Evolutionary conservation across 92 coral and sea anemone genomes (phyloP), one percentile per base, ranked within the genome.

Genomic region (Desmophyllum pertusum): DNA sequence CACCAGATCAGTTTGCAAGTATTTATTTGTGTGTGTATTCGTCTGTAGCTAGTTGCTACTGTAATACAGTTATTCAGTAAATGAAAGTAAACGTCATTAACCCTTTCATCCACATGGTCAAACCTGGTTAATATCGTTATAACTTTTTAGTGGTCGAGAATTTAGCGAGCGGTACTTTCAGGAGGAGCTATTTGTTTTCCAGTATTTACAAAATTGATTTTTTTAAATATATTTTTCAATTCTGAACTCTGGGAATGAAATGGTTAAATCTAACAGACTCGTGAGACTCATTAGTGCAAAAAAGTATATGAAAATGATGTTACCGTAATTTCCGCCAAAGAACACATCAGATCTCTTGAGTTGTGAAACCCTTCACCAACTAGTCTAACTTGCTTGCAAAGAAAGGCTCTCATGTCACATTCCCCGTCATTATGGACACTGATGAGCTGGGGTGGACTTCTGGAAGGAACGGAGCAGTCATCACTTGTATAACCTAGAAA

Each of bases 401-500:
- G 69, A 50, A 65, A 88, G 21, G 83, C 50, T 51, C 87, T 86
- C 40, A 79, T 59, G 64, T 93, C 94, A 62, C 98, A 96, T 39
- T 72, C 11, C 31, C 89, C 90, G 59, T 66, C 89, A 41, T 74
- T 79, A 11, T 80, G 70, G 25, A 90, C 71, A 50, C 88, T 72
- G 72, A 91, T 81, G 75, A 94, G 81, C 48, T 84, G 77, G 37
- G 98, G 98, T n/a, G 98, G 87, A 40, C 78, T 48, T 70, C 84
- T 85, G 23, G 83, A 65, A 38, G 81, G 77, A 21, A 96, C 92
- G 27, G 98, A 96, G 73, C 98, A 96, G 88, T 96, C 98, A 36
- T 86, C 90, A 10, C 92, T 78, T 10, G 85, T 88, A 71, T 88
- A 90, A 64, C 93, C 98, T 96, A 19, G 48, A 67, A 61, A 5